Conservation (phyloP, 2,113 vertebrate genomes). For the Bucco capensis region DNA sequence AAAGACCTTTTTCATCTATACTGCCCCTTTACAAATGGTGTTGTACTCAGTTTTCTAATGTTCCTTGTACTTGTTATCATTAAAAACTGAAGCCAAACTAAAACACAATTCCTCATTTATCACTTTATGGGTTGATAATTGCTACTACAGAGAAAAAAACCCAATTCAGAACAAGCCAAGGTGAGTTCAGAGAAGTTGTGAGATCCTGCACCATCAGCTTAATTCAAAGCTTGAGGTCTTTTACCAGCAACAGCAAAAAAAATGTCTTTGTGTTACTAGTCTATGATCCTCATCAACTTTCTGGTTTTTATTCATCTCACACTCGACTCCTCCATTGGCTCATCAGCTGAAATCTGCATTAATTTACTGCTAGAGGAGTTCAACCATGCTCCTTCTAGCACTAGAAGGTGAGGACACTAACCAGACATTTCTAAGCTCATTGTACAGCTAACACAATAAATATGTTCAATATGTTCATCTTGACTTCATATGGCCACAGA, state of each 20-base stretch:
- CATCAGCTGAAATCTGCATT: background rate
- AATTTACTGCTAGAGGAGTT: background rate
- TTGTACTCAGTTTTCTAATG: background rate
- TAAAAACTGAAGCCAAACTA: background rate
- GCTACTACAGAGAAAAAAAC: background rate
- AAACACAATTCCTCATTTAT: background rate
- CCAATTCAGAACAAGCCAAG: background rate
- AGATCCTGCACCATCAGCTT: background rate
- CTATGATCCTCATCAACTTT: background rate
- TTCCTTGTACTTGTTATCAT: background rate
- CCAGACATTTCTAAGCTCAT: background rate
- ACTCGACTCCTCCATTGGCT: background rate
- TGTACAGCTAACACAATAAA: background rate
- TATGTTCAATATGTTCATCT: rapidly evolving
- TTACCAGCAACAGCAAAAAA: background rate
- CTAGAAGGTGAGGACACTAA: background rate
- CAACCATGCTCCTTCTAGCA: background rate
- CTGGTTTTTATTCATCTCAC: background rate
- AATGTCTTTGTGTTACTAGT: background rate
- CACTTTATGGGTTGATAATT: background rate
- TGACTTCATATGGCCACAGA: background rate
- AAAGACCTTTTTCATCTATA: background rate
- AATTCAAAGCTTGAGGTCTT: background rate
- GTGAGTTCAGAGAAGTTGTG: background rate
- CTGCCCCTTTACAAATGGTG: background rate